Percentiles rank a stretch among this genome's conserved stretches.
These are phyloP conservation scores for Eupithecia insigniata DNA, from an alignment of 2,888 invertebrate species.

Conservation along the genomic window DNA sequence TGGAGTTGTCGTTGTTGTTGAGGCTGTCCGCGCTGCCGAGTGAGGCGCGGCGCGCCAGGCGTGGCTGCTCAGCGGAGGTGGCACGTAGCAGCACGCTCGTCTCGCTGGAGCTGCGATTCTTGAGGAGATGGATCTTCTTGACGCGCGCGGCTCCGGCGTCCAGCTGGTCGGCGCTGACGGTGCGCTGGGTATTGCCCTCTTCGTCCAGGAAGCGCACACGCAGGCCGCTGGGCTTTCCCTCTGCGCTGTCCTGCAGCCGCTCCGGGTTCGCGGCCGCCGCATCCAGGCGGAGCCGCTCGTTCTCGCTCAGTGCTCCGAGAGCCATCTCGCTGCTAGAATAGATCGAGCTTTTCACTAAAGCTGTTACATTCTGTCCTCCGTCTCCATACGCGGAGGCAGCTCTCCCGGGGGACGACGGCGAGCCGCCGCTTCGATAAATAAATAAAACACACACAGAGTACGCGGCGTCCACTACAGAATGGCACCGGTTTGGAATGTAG, in stretches of 20 bases:
- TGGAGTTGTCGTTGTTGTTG: conserved; percentile 73
- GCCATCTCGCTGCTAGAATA: conserved; percentile 69
- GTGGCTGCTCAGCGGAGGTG: conserved; percentile 70
- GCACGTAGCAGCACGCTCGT: conserved; percentile 78
- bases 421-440: conserved; percentile 61
- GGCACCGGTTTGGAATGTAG: conserved; percentile 83
- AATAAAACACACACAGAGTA: conserved; percentile 73
- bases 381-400: conserved; percentile 38
- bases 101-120: conserved; percentile 81
- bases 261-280: conserved; percentile 39
- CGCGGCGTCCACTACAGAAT: conserved; percentile 80
- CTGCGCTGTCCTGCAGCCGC: conserved; percentile 46
- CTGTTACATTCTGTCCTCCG: conserved; percentile 61
- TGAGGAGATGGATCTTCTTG: conserved; percentile 80
- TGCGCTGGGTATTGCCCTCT: conserved; percentile 80
- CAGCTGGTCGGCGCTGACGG: conserved; percentile 74
- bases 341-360: conserved; percentile 44
- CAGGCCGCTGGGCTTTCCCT: conserved; percentile 70
- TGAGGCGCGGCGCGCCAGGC: conserved; percentile 64
- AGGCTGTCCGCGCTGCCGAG: conserved; percentile 65
- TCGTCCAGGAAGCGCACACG: conserved; percentile 79
- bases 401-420: conserved; percentile 49
- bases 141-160: conserved; percentile 75
- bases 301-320: conserved; percentile 77
- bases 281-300: conserved; percentile 75